A percentile compares a stretch with the other conserved stretches of the same genome.
Evolutionary conservation across 1,140 invertebrate species (phyloP).

Genomic region (Tetramorium alpestre): DNA sequence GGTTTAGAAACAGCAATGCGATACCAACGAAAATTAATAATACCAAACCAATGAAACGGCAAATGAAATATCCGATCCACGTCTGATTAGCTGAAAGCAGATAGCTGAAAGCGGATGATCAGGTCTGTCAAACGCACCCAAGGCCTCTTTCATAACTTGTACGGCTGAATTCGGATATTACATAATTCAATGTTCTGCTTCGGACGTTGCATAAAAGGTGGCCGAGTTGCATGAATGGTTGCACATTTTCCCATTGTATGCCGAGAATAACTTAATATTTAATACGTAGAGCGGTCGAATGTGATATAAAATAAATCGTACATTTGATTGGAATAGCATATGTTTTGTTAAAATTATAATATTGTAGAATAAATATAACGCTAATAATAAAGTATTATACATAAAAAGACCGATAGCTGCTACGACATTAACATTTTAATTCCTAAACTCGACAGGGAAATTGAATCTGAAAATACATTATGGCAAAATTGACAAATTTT

Average conservation of each 20-base stretch:
- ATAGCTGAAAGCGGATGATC: constrained; percentile 23
- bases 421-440: background rate
- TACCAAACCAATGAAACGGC: background rate
- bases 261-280: constrained; percentile 17
- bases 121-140: constrained; percentile 30
- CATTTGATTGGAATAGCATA: background rate
- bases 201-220: constrained; percentile 53
- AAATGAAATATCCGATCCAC: constrained; percentile 19
- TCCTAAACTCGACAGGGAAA: background rate
- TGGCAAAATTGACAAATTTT: background rate
- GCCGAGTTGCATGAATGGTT: constrained; percentile 53
- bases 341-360: background rate
- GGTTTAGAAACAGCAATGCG: background rate
- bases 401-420: background rate
- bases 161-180: constrained; percentile 42
- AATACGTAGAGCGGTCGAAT: background rate
- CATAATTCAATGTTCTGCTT: constrained; percentile 62
- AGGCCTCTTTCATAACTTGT: constrained; percentile 19
- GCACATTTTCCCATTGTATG: constrained; percentile 32
- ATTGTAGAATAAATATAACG: background rate
- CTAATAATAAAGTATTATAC: background rate
- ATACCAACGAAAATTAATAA: constrained; percentile 28
- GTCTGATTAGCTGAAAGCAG: constrained; percentile 33
- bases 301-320: background rate
- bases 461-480: background rate